Base-by-base conservation (phyloP, 2,888 invertebrate species). In the Nomada lathburiana region DNA sequence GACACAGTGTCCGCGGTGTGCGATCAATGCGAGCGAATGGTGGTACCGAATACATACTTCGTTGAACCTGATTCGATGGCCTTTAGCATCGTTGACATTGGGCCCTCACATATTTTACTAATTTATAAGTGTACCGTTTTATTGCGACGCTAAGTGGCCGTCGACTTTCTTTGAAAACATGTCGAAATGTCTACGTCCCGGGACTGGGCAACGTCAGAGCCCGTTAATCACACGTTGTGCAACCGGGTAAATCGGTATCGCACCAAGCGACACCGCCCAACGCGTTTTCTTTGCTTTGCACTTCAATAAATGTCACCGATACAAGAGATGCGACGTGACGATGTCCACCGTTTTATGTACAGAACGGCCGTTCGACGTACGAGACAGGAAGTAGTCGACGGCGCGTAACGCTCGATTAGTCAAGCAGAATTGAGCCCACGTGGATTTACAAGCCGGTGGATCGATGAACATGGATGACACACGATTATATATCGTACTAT, bases 201-300 rank as follows among this genome's bases (percentile, higher is more conserved):
- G 16, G 50, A 20, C 47, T 2, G 16, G 7, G 59, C 36, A 42
- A 59, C 20, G 50, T 60, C 70, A 36, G 50, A 20, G 13, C 11
- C 60, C 50, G 60, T 70, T 36, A 70, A 70, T 52, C 60, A 60
- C 60, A 50, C 18, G 60, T 70, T 60, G 60, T 52, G 60, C 70
- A 71, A 71, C 50, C 20, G 16, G 23, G 60, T 52, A 52, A 71
- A 71, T 71, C 70, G 60, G 52, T 71, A 71, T 23, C 60, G 50
- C 50, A 50, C n/a, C 16, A 16, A 16, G 29, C n/a, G 13, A 20
- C 26, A 0, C 59, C n/a, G 29, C 13, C 29, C 29, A 2, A 20
- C 20, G 20, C 47, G 36, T 60, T 71, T 36, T 71, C 70, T 71
- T 71, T 71, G 23, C 60, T 71, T 62, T 62, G 3, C 70, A 36